phyloP scores from a whole-genome alignment of 2,888 invertebrate genomes.

The Exephanes ischioxanthus region DNA sequence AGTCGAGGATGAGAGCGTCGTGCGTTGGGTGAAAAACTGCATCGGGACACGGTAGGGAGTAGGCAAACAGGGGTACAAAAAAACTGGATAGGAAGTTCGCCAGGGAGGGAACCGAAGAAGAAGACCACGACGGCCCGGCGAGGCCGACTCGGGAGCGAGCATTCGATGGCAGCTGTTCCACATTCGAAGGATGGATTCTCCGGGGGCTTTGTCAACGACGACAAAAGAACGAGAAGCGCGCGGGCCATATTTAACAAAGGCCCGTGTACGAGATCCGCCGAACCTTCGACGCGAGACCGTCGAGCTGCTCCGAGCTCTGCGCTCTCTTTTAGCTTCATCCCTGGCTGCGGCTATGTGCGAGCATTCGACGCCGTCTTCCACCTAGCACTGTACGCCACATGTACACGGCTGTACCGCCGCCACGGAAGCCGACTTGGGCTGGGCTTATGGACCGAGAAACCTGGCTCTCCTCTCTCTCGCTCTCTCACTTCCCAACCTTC shows the following conservation, averaged over 20 bases:
- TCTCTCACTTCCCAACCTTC: not conserved
- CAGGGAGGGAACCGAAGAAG: conserved; percentile 47
- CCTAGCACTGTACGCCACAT: conserved; percentile 21
- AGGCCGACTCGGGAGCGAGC: conserved; percentile 75
- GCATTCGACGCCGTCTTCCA: conserved; percentile 37
- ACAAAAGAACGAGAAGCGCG: conserved; percentile 78
- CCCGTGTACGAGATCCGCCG: conserved; percentile 34
- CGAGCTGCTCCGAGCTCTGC: conserved; percentile 10
- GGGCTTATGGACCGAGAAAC: conserved; percentile 18
- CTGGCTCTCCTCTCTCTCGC: not conserved
- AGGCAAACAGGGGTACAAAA: conserved; percentile 30
- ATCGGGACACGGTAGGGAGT: conserved; percentile 1
- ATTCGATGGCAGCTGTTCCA: conserved; percentile 85
- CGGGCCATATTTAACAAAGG: conserved; percentile 68
- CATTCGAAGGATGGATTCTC: conserved; percentile 85
- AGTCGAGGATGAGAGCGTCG: not conserved
- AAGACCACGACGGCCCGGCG: not conserved
- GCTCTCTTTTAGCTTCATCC: conserved; percentile 27
- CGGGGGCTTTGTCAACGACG: conserved; percentile 81
- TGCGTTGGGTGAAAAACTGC: not conserved
- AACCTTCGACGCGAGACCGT: conserved; percentile 57
- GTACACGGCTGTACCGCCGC: conserved; percentile 6
- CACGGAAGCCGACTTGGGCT: conserved; percentile 36
- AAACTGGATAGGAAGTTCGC: conserved; percentile 21
- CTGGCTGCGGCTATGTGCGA: conserved; percentile 16